phyloP scores from a whole-genome alignment of 2,113 vertebrate species.

The Nothoprocta perdicaria region DNA sequence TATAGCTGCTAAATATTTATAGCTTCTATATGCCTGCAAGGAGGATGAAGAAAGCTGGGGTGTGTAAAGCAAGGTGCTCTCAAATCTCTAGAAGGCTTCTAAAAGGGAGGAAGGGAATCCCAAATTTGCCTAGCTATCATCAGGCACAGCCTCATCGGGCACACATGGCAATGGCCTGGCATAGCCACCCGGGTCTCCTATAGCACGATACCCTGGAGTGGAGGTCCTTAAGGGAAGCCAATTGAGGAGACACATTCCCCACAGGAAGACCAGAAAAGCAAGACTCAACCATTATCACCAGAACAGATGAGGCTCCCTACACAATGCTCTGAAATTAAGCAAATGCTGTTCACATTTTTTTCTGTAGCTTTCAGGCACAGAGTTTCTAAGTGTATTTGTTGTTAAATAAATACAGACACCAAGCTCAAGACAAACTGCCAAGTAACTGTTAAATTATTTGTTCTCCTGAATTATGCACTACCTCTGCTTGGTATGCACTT shows the following conservation, averaged over 20 bases:
- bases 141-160: neutral
- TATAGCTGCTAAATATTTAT: neutral
- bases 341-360: slow-evolving; percentile 27
- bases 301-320: neutral
- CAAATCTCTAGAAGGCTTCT: neutral
- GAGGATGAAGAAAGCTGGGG: neutral
- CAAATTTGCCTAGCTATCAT: neutral
- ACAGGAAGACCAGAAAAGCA: neutral
- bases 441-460: slow-evolving; percentile 53
- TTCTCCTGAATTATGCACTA: slow-evolving; percentile 53
- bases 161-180: neutral
- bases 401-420: slow-evolving; percentile 64
- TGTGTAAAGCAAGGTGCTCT: neutral
- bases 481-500: slow-evolving; percentile 39
- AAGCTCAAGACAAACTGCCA: neutral
- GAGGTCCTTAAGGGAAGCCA: neutral
- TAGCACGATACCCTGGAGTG: neutral
- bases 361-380: slow-evolving; percentile 43
- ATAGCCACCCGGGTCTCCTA: neutral
- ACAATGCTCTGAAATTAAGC: slow-evolving; percentile 16
- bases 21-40: neutral
- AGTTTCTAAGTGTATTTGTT: slow-evolving; percentile 39
- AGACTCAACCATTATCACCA: neutral
- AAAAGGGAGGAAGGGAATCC: neutral
- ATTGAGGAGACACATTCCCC: neutral